These are phyloP conservation scores for Chrysochloris asiatica DNA, from an alignment of 2,113 vertebrate species.

Conservation along the genomic window DNA sequence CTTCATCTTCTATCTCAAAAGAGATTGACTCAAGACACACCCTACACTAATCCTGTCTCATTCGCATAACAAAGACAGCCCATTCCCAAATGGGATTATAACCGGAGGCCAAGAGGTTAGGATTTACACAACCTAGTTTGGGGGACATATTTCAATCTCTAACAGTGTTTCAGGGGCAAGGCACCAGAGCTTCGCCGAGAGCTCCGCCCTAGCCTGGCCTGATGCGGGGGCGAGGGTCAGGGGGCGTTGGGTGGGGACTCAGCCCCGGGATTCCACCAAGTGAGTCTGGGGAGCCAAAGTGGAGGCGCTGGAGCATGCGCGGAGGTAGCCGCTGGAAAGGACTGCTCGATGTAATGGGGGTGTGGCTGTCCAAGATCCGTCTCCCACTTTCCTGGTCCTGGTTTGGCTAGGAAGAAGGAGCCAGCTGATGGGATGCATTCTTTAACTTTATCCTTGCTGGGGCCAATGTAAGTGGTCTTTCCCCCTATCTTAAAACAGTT, in stretches of 20 bases:
- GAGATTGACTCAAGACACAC: background rate
- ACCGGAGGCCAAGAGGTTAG: background rate
- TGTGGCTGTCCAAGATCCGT: constrained; percentile 66
- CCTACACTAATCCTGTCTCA: background rate
- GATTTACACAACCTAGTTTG: background rate
- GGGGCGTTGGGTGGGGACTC: constrained; percentile 71
- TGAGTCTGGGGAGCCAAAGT: constrained; percentile 56
- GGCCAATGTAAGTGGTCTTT: background rate
- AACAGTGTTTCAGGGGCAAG: constrained; percentile 32
- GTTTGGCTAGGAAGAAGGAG: constrained; percentile 50
- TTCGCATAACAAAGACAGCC: background rate
- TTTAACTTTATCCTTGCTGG: background rate
- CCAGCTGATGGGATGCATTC: no score
- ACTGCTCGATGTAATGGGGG: constrained; percentile 71
- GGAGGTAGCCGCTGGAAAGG: constrained; percentile 68
- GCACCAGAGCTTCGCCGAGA: constrained; percentile 65
- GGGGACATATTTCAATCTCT: background rate
- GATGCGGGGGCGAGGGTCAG: constrained; percentile 73
- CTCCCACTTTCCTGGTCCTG: background rate
- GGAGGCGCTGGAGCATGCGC: constrained; percentile 74
- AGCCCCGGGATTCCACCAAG: constrained; percentile 62
- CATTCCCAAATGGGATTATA: background rate
- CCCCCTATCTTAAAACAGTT: background rate
- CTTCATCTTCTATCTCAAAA: background rate
- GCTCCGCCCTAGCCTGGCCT: constrained; percentile 71